These are phyloP conservation scores for Rafetus swinhoei DNA, from an alignment of 2,113 vertebrate genomes.

Conservation along the genomic window DNA sequence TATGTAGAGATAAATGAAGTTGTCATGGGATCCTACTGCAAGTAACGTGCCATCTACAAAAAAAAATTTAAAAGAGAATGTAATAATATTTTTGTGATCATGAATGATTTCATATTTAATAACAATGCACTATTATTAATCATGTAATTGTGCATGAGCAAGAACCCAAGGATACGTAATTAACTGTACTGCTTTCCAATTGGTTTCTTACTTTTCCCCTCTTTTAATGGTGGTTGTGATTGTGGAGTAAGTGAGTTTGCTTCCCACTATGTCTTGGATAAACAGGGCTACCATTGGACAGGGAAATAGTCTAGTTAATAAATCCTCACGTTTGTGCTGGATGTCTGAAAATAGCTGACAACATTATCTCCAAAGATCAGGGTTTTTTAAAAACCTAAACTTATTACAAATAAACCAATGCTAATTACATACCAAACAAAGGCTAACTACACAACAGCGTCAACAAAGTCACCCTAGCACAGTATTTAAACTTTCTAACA, in stretches of 20 bases:
- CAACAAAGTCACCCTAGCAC: not conserved
- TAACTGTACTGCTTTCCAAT: not conserved
- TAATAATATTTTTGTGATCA: not conserved
- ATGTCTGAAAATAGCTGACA: not conserved
- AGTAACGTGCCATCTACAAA: slow-evolving; percentile 91
- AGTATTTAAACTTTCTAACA: not conserved
- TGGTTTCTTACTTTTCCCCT: not conserved
- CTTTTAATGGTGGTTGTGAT: not conserved
- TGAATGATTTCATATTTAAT: not conserved
- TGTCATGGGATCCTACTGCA: slow-evolving; percentile 98
- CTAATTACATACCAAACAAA: not conserved
- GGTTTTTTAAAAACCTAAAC: not conserved
- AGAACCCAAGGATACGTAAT: not conserved
- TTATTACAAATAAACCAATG: not conserved
- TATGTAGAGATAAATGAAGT: slow-evolving; percentile 97
- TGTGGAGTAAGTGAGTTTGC: not conserved
- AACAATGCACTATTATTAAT: not conserved
- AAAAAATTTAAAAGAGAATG: slow-evolving; percentile 39
- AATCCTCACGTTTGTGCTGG: not conserved
- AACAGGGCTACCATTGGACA: not conserved
- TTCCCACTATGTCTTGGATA: not conserved
- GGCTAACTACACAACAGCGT: not conserved
- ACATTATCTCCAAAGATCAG: not conserved
- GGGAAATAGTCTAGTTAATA: not conserved
- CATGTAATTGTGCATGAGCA: not conserved